Evolutionary conservation across 2,888 invertebrate species (phyloP).

Genomic region (Phengaris arion): DNA sequence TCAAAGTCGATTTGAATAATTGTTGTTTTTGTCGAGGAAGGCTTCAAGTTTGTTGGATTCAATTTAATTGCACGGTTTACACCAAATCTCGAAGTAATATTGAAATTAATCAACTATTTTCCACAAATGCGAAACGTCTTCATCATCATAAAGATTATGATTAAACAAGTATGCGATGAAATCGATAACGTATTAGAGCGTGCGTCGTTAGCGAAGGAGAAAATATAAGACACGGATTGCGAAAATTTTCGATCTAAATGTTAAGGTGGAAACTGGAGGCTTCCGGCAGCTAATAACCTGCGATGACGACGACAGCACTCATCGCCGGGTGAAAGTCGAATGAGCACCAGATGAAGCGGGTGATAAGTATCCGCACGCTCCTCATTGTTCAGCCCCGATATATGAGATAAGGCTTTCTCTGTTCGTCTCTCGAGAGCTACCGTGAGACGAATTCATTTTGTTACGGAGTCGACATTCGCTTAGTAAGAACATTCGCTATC

Average conservation of each 20-base stretch:
- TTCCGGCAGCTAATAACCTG: slow-evolving; percentile 13
- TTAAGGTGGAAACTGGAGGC: neutral
- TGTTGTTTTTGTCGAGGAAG: neutral
- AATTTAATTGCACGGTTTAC: neutral
- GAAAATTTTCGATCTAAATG: neutral
- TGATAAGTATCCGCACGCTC: slow-evolving; percentile 74
- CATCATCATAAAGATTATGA: neutral
- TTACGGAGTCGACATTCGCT: slow-evolving; percentile 58
- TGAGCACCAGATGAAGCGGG: slow-evolving; percentile 64
- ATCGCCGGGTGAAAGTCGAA: slow-evolving; percentile 65
- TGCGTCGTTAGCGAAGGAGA: slow-evolving; percentile 5
- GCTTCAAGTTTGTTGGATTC: neutral
- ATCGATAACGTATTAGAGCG: slow-evolving; percentile 12
- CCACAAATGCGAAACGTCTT: neutral
- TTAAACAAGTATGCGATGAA: neutral
- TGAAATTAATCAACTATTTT: neutral
- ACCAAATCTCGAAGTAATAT: neutral
- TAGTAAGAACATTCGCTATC: slow-evolving; percentile 55
- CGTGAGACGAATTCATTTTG: slow-evolving; percentile 64
- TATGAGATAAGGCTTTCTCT: slow-evolving; percentile 74
- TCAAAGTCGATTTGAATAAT: neutral
- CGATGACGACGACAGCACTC: slow-evolving; percentile 50
- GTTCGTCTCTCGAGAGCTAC: slow-evolving; percentile 64
- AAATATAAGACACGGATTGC: neutral
- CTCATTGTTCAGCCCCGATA: slow-evolving; percentile 74